Percentiles rank a stretch among this genome's conserved stretches.
phyloP scores from a whole-genome alignment of 2,888 invertebrate species.

The Agrotis segetum region DNA sequence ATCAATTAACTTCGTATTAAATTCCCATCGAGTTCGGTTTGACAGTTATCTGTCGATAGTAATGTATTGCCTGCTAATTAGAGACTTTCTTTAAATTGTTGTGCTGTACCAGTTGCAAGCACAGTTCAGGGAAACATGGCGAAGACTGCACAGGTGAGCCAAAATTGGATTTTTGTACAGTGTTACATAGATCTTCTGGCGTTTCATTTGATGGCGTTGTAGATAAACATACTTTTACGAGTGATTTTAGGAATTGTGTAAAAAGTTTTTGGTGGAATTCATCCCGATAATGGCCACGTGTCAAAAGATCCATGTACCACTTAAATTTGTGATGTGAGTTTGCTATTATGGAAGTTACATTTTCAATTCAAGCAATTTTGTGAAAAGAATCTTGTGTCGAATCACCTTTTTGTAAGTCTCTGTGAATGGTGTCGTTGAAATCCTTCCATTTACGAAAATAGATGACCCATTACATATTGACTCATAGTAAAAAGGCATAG shows the following conservation, averaged over 20 bases:
- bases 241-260: not conserved
- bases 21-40: constrained; percentile 29
- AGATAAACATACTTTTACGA: not conserved
- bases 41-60: constrained; percentile 31
- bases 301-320: not conserved
- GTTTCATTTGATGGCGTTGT: not conserved
- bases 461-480: no score
- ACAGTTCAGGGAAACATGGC: constrained; percentile 39
- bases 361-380: not conserved
- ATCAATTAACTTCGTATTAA: constrained; percentile 47
- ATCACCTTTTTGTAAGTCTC: not conserved
- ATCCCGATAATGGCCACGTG: not conserved
- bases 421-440: no score
- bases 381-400: not conserved
- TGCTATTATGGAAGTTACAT: no score
- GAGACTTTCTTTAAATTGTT: constrained; percentile 43
- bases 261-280: not conserved
- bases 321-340: not conserved
- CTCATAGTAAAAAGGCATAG: no score
- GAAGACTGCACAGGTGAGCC: constrained; percentile 45
- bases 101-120: not conserved
- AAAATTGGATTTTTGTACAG: not conserved
- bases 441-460: no score
- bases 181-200: not conserved
- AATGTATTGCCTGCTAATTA: constrained; percentile 28